Conservation (phyloP, 2,797 vertebrate species). For the Pseudocheirus occidentalis region DNA sequence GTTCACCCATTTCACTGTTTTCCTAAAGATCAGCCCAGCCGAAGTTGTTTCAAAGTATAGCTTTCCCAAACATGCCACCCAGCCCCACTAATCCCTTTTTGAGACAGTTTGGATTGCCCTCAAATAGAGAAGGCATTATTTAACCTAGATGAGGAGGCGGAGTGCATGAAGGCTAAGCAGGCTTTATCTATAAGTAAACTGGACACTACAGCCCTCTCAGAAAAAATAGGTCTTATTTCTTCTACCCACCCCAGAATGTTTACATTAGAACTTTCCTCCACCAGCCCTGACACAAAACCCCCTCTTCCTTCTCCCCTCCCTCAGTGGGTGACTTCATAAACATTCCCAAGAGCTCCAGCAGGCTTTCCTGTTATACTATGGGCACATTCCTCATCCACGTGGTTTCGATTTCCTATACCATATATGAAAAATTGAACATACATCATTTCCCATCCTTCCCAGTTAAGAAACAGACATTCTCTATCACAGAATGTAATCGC, state of each 20-base stretch:
- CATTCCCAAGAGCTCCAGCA: not conserved
- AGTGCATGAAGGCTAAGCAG: not conserved
- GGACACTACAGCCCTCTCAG: not conserved
- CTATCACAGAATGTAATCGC: not conserved
- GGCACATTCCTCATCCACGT: not conserved
- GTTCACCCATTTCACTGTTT: not conserved
- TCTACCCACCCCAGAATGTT: not conserved
- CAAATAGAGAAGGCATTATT: not conserved
- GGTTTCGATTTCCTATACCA: not conserved
- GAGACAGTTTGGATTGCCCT: not conserved
- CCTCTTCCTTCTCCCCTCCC: not conserved
- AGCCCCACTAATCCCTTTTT: not conserved
- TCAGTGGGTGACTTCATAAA: not conserved
- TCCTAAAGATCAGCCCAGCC: not conserved
- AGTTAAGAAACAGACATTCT: not conserved
- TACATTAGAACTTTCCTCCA: not conserved
- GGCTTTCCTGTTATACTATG: not conserved
- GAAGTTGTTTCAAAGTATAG: not conserved
- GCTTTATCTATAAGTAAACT: not conserved
- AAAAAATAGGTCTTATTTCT: slow-evolving; percentile 6
- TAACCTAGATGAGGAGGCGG: not conserved
- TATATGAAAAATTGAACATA: not conserved
- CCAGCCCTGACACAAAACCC: not conserved
- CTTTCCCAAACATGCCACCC: not conserved
- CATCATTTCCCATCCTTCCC: not conserved